Percentiles rank a stretch among this genome's conserved stretches.
Evolutionary conservation across 2,113 vertebrate genomes (phyloP).

Genomic region (Zapornia atra): DNA sequence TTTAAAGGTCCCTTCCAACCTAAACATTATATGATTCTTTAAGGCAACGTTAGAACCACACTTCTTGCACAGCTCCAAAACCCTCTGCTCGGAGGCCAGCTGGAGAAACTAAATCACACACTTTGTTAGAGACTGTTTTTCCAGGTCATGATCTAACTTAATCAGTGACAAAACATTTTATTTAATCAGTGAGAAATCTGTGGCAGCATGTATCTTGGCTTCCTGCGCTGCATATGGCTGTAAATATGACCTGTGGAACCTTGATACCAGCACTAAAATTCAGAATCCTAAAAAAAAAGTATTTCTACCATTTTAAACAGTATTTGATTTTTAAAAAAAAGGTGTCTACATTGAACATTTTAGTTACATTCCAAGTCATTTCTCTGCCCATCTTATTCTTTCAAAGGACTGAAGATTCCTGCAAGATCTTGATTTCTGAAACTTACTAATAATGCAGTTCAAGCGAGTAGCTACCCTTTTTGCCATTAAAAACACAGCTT

Average conservation of each 20-base stretch:
- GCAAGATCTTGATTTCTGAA: not conserved
- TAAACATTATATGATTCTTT: too few relatives aligned
- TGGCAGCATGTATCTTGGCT: not conserved
- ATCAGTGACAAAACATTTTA: not conserved
- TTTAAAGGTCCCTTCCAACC: too few relatives aligned
- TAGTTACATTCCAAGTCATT: not conserved
- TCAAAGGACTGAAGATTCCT: not conserved
- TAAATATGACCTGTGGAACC: not conserved
- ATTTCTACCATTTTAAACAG: not conserved
- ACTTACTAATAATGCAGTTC: not conserved
- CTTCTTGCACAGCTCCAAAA: not conserved
- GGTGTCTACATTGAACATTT: not conserved
- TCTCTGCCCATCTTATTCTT: not conserved
- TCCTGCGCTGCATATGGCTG: not conserved
- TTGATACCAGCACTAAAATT: not conserved
- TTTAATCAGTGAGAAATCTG: slow-evolving; percentile 5
- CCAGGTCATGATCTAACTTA: not conserved
- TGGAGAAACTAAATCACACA: not conserved
- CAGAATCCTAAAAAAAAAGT: not conserved
- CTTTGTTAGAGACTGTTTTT: not conserved
- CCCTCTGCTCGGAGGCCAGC: not conserved
- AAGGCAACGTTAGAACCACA: not conserved
- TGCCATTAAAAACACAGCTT: not conserved
- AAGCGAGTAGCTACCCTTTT: not conserved
- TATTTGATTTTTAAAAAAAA: not conserved